Percentiles rank a stretch among this genome's conserved stretches.
phyloP scores from a whole-genome alignment of 2,888 invertebrate species.

The Colostygia pectinataria region DNA sequence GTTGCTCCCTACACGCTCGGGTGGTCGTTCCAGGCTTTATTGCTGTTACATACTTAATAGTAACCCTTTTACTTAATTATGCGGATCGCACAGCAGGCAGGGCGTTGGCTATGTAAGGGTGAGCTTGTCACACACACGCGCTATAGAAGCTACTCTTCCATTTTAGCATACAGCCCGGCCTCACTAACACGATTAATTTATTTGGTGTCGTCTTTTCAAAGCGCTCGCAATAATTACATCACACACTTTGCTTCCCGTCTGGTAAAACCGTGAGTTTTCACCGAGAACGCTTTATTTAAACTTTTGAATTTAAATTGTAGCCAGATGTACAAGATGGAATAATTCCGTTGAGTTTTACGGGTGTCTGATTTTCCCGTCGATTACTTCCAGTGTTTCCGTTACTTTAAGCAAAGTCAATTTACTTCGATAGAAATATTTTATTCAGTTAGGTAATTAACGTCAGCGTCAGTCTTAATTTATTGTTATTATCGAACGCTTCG shows the following conservation, averaged over 20 bases:
- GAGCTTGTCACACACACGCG: constrained; percentile 43
- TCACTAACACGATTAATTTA: constrained; percentile 67
- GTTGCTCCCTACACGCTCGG: constrained; percentile 53
- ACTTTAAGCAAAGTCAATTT: constrained; percentile 56
- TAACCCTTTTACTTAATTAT: constrained; percentile 79
- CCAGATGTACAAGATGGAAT: constrained; percentile 30
- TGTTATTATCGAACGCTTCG: constrained; percentile 36
- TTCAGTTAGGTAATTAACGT: constrained; percentile 46
- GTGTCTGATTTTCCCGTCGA: constrained; percentile 44
- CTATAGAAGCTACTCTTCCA: constrained; percentile 27
- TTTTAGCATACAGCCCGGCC: constrained; percentile 60
- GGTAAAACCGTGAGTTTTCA: constrained; percentile 32
- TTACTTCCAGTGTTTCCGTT: constrained; percentile 48
- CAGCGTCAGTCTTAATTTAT: constrained; percentile 44
- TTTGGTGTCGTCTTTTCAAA: constrained; percentile 58
- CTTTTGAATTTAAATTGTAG: constrained; percentile 28
- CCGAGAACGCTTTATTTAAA: constrained; percentile 28
- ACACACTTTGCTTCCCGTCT: constrained; percentile 39
- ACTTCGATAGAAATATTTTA: constrained; percentile 45
- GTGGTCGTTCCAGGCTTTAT: constrained; percentile 63
- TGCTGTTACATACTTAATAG: constrained; percentile 77
- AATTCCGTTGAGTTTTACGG: constrained; percentile 32
- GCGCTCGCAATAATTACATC: constrained; percentile 53
- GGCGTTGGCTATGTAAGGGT: constrained; percentile 55
- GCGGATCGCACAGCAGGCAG: constrained; percentile 59